Conservation (phyloP, 2,797 vertebrate genomes). For the Caiman crocodilus region DNA sequence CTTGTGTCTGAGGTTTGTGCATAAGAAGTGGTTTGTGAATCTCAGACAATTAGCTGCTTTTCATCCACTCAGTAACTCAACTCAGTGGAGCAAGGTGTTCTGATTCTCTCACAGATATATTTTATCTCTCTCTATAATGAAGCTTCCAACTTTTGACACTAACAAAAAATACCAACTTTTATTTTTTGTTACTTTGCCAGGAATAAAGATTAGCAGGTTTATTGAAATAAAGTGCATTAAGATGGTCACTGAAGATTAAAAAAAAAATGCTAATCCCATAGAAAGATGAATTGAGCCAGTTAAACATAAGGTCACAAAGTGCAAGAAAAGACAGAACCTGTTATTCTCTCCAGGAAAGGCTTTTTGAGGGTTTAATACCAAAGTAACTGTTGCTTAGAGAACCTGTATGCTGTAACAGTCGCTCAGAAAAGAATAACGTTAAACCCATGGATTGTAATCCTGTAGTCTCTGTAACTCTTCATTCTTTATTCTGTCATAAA, state of each 20-base stretch:
- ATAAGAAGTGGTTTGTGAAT: accelerated
- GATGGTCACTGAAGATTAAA: neutral
- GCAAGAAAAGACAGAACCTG: neutral
- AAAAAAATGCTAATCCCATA: conserved; percentile 8
- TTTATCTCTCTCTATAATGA: neutral
- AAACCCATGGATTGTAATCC: neutral
- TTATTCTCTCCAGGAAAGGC: neutral
- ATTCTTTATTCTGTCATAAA: conserved; percentile 46
- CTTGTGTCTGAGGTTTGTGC: neutral
- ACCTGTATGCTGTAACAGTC: neutral
- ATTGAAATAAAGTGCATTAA: conserved; percentile 6
- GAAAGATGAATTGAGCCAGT: neutral
- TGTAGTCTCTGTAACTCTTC: conserved; percentile 33
- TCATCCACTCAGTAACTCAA: neutral
- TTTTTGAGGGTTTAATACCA: neutral
- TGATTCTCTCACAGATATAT: neutral
- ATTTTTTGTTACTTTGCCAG: conserved; percentile 14
- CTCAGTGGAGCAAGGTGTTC: neutral
- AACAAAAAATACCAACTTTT: neutral
- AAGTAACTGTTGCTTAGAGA: neutral
- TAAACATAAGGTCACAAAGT: neutral
- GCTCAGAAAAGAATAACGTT: neutral
- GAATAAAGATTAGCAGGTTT: conserved; percentile 9
- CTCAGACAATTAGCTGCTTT: neutral
- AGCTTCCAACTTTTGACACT: neutral